These are phyloP conservation scores for Candidula unifasciata DNA, from an alignment of 2,888 invertebrate genomes.

Conservation along the genomic window DNA sequence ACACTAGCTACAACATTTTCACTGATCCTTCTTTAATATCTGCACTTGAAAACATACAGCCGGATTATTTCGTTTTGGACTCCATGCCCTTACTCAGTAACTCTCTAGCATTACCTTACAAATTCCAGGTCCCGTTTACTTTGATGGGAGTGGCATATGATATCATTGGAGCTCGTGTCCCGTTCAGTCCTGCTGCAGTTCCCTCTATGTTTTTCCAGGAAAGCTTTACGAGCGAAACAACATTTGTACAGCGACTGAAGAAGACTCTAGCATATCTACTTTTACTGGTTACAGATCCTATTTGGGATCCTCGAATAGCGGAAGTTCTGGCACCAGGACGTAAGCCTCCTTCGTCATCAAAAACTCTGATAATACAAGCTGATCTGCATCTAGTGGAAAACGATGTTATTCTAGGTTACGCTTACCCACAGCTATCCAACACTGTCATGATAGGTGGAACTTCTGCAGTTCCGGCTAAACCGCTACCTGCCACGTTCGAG, in stretches of 20 bases:
- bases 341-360: conserved; percentile 22
- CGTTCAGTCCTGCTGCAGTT: conserved; percentile 20
- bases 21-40: neutral
- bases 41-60: conserved; percentile 7
- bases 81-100: neutral
- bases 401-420: conserved; percentile 56
- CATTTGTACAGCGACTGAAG: conserved; percentile 21
- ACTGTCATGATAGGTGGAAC: conserved; percentile 57
- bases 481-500: conserved; percentile 54
- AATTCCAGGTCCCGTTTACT: conserved; percentile 43
- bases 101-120: conserved; percentile 26
- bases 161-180: conserved; percentile 29
- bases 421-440: conserved; percentile 55
- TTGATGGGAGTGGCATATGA: conserved; percentile 34
- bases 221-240: neutral
- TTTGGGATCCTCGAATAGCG: conserved; percentile 15
- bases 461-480: conserved; percentile 48
- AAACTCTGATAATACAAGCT: conserved; percentile 10
- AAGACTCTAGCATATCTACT: neutral
- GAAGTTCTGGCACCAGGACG: conserved; percentile 49
- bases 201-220: conserved; percentile 27
- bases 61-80: conserved; percentile 48
- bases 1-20: neutral
- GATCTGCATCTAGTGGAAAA: conserved; percentile 53
- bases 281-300: neutral